phyloP scores from a whole-genome alignment of 2,797 vertebrate genomes.

The Poeciliopsis turneri region DNA sequence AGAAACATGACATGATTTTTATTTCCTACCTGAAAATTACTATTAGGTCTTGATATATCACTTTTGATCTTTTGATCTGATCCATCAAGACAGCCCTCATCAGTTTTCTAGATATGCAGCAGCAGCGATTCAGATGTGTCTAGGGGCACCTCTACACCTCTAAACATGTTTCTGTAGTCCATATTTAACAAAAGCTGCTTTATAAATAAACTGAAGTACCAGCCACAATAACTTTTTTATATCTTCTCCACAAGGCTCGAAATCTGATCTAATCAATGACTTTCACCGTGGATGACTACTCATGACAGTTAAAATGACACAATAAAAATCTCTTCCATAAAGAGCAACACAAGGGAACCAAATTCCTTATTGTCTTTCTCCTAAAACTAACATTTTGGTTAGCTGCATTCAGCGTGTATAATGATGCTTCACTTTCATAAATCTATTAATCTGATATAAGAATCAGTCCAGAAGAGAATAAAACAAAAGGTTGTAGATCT shows the following conservation, averaged over 20 bases:
- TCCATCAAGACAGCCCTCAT: not conserved
- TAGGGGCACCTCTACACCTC: not conserved
- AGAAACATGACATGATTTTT: not conserved
- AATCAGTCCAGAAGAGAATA: not conserved
- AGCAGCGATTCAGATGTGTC: not conserved
- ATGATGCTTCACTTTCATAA: not conserved
- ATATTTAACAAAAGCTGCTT: slow-evolving; percentile 5
- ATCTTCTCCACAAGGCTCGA: not conserved
- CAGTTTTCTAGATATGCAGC: not conserved
- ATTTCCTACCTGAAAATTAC: not conserved
- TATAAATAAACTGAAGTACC: not conserved
- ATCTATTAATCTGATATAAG: not conserved
- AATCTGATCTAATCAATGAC: not conserved
- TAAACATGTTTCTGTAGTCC: not conserved
- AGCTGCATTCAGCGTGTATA: not conserved
- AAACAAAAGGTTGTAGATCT: not conserved
- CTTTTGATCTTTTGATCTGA: not conserved
- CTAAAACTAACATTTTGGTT: not conserved
- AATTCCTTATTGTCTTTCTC: not conserved
- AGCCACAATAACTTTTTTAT: not conserved
- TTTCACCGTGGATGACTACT: not conserved
- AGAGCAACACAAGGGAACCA: not conserved
- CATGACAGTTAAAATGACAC: not conserved
- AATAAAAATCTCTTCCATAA: not conserved
- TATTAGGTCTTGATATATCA: not conserved